Evolutionary conservation across 2,113 vertebrate species (phyloP), one percentile per base, ranked within the genome.

Genomic region (Tetrax tetrax): DNA sequence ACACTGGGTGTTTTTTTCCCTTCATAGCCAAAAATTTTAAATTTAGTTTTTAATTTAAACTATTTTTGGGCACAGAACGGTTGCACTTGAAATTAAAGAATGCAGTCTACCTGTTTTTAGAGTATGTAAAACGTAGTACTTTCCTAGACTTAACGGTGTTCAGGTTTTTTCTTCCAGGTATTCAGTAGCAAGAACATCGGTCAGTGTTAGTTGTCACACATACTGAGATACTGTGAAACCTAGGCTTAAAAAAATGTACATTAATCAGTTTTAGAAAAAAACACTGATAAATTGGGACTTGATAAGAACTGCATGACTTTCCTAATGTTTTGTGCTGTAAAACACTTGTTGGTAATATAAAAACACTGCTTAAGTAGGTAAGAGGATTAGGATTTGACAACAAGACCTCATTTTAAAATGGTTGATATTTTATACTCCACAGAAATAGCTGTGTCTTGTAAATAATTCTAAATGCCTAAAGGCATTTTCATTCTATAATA

Each of bases 331-430:
- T 35, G 13, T 33, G 65, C 35, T 33, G 17, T 57, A 72, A 79
- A 93, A 77, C 18, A 53, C 41, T 92, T 66, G 35, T 56, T 88
- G 53, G 41, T 77, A 27, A 47, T 82, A 63, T 12, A 94, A 94
- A 96, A 79, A 21, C 45, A 89, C 27, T 76, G 89, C 50, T 84
- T 93, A 96, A 94, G 48, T 50, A 83, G 51, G 65, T 66, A 61
- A 77, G 27, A 96, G 91, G 80, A 96, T 97, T 95, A 96, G 61
- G 75, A 94, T 95, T 96, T 96, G 70, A 89, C 76, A 93, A 91
- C 7, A 43, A 60, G 45, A 90, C 41, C 66, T 92, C 80, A 66
- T 90, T 98, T 96, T 91, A 27, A 94, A 92, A 94, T 37, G 56
- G 33, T 8, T 90, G 68, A 53, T 86, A 94, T 60, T 91, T 93